Conservation (phyloP, 2,113 vertebrate species). For the Apistogramma diplotaenia region DNA sequence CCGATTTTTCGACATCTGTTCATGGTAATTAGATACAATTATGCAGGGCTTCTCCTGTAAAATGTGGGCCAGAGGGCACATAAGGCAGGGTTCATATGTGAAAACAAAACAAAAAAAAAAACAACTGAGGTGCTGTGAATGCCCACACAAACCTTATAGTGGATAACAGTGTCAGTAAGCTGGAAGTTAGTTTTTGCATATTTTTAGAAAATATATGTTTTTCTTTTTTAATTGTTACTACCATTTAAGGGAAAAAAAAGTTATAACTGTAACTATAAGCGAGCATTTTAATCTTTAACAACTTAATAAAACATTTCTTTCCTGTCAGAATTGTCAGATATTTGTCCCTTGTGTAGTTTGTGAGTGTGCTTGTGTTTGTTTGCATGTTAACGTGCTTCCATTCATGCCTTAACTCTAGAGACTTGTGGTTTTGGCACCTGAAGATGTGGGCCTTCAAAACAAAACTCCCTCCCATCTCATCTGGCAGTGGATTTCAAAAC, state of each 20-base stretch:
- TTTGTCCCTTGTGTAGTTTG: background rate
- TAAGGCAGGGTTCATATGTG: background rate
- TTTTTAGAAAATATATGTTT: background rate
- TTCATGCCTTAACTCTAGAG: constrained; percentile 48
- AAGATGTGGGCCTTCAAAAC: constrained; percentile 66
- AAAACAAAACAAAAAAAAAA: background rate
- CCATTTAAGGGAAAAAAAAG: background rate
- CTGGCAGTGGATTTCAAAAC: constrained; percentile 47
- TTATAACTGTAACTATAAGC: background rate
- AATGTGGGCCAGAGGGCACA: too few relatives aligned
- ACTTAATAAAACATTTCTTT: background rate
- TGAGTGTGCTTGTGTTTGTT: constrained; percentile 14
- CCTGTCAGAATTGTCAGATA: background rate
- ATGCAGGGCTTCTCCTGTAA: too few relatives aligned
- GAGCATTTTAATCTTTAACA: background rate
- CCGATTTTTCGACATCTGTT: background rate
- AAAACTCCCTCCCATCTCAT: constrained; percentile 61
- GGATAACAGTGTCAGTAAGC: too few relatives aligned
- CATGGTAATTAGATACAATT: background rate
- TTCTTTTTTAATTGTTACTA: background rate
- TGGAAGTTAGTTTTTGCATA: background rate
- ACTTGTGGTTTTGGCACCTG: constrained; percentile 64
- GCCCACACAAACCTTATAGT: background rate
- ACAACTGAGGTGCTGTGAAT: background rate
- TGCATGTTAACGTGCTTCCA: constrained; percentile 24